Percentiles rank a stretch among this genome's conserved stretches.
These are phyloP conservation scores for Pollenia angustigena DNA, from an alignment of 2,888 invertebrate genomes.

Conservation along the genomic window DNA sequence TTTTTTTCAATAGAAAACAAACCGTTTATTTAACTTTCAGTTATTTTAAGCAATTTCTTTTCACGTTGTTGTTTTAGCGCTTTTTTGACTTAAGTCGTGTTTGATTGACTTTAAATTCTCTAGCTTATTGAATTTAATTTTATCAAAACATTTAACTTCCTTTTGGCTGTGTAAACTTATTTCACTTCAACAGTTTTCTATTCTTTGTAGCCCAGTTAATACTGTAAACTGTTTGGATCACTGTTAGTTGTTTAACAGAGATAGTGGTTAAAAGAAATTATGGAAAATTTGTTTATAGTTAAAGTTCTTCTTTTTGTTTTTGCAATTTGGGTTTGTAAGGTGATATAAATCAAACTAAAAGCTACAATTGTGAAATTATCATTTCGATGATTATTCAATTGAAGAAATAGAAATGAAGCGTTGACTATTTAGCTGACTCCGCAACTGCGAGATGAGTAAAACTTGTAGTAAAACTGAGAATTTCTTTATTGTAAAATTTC, in stretches of 20 bases:
- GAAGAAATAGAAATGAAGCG: too few species aligned
- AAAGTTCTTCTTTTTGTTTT: conserved; percentile 1
- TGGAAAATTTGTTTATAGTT: conserved; percentile 1
- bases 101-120: conserved; percentile 33
- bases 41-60: conserved; percentile 44
- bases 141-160: conserved; percentile 60
- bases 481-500: too few species aligned
- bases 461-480: too few species aligned
- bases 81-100: neutral
- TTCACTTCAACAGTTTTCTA: conserved; percentile 12
- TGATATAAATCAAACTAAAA: neutral
- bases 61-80: conserved; percentile 18
- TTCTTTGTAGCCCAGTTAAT: conserved; percentile 28
- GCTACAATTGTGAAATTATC: neutral
- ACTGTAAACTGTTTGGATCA: conserved; percentile 23
- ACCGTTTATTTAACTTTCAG: conserved; percentile 39
- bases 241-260: conserved; percentile 44
- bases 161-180: conserved; percentile 14
- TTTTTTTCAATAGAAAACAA: conserved; percentile 27
- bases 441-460: too few species aligned
- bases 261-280: conserved; percentile 15
- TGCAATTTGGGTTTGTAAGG: neutral
- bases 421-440: too few species aligned
- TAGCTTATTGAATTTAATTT: neutral
- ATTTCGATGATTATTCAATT: too few species aligned